Conservation (phyloP, 2,797 vertebrate genomes). For the Lates japonicus region DNA sequence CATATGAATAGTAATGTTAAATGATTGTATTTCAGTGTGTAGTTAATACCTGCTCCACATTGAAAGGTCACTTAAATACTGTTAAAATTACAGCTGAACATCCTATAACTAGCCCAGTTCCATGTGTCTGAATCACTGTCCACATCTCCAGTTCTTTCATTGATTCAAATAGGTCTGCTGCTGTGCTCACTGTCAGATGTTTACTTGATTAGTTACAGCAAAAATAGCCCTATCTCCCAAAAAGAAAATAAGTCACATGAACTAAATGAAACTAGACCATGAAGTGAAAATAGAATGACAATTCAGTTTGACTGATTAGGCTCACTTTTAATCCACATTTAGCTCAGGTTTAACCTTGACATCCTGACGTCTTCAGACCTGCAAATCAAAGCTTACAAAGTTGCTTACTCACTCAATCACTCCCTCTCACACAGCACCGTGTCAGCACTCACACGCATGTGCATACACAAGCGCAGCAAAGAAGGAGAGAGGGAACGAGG, state of each 20-base stretch:
- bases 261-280: neutral
- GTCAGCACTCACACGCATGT: neutral
- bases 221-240: neutral
- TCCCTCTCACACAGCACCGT: neutral
- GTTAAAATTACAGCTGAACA: neutral
- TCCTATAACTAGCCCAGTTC: neutral
- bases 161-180: neutral
- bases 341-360: neutral
- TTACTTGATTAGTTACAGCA: neutral
- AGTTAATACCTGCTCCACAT: neutral
- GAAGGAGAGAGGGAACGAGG: neutral
- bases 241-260: neutral
- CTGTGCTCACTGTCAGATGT: neutral
- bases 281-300: neutral
- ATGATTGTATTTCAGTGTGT: neutral
- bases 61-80: neutral
- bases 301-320: too few species aligned
- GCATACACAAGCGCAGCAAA: neutral
- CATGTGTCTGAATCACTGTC: neutral
- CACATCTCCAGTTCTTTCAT: neutral
- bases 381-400: conserved; percentile 14
- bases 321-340: neutral
- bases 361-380: neutral
- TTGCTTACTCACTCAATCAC: neutral
- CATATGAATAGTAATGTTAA: neutral